phyloP scores from a whole-genome alignment of 1,140 invertebrate genomes.

The Atopsyche davidsoni region DNA sequence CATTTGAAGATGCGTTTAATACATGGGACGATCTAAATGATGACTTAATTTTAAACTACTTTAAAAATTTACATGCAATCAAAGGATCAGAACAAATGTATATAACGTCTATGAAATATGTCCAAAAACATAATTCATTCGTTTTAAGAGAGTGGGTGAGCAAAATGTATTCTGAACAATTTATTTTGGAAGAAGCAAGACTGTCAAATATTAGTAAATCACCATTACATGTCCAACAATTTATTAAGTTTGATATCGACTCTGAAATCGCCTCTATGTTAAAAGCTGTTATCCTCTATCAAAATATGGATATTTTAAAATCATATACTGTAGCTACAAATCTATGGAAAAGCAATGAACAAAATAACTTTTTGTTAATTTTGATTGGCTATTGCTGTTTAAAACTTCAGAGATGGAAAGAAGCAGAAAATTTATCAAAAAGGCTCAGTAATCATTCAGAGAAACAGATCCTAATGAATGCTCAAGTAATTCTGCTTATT shows the following conservation, averaged over 20 bases:
- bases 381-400: conserved; percentile 48
- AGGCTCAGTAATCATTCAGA: conserved; percentile 41
- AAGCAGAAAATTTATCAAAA: conserved; percentile 48
- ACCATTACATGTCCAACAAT: too few relatives aligned
- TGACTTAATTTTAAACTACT: too few relatives aligned
- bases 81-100: neutral
- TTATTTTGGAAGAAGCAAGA: conserved; percentile 31
- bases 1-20: too few relatives aligned
- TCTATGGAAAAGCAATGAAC: conserved; percentile 38
- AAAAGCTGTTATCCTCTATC: conserved; percentile 51
- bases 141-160: conserved; percentile 39
- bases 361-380: conserved; percentile 36
- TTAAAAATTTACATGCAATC: too few relatives aligned
- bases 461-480: conserved; percentile 32
- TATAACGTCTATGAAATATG: neutral
- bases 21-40: too few relatives aligned
- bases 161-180: conserved; percentile 35
- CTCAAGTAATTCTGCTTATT: conserved; percentile 12
- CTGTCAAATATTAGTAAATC: neutral
- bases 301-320: conserved; percentile 47
- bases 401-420: conserved; percentile 52
- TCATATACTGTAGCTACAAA: conserved; percentile 45
- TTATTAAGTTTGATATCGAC: conserved; percentile 32
- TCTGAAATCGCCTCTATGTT: conserved; percentile 56
- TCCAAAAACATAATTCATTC: neutral